Evolutionary conservation across 2,797 vertebrate genomes (phyloP).

Genomic region (Liasis olivaceus): DNA sequence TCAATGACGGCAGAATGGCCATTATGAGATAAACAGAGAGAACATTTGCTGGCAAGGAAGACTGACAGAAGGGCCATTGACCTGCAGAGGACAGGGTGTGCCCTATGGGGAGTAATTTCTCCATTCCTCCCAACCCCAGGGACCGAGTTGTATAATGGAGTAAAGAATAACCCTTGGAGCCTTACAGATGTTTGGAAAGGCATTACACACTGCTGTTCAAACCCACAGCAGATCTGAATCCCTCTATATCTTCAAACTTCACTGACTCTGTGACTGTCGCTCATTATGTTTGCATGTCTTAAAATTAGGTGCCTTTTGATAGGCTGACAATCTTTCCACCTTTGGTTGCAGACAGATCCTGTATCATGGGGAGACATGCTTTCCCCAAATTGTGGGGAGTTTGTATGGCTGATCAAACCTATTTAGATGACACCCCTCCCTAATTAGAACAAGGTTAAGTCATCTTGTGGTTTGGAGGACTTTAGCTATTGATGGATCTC

Average conservation of each 20-base stretch:
- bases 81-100: slow-evolving; percentile 16
- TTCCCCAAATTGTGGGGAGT: background rate
- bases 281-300: slow-evolving; percentile 38
- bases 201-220: slow-evolving; percentile 51
- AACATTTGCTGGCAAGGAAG: slow-evolving; percentile 15
- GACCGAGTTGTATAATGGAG: slow-evolving; percentile 42
- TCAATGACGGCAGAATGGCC: slow-evolving; percentile 41
- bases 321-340: slow-evolving; percentile 40
- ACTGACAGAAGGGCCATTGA: slow-evolving; percentile 23
- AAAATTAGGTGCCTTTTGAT: slow-evolving; percentile 20
- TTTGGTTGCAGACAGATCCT: slow-evolving; percentile 25
- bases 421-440: background rate
- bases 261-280: slow-evolving; percentile 35
- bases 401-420: too few relatives aligned
- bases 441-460: background rate
- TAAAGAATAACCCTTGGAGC: slow-evolving; percentile 40
- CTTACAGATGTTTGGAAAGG: slow-evolving; percentile 43
- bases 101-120: background rate
- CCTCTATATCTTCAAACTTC: slow-evolving; percentile 11
- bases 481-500: slow-evolving; percentile 4
- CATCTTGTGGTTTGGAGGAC: background rate
- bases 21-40: slow-evolving; percentile 32
- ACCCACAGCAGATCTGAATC: slow-evolving; percentile 5
- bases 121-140: slow-evolving; percentile 44
- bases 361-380: background rate